These are phyloP conservation scores for Ophiodon elongatus DNA, from an alignment of 2,113 vertebrate genomes.

Conservation along the genomic window DNA sequence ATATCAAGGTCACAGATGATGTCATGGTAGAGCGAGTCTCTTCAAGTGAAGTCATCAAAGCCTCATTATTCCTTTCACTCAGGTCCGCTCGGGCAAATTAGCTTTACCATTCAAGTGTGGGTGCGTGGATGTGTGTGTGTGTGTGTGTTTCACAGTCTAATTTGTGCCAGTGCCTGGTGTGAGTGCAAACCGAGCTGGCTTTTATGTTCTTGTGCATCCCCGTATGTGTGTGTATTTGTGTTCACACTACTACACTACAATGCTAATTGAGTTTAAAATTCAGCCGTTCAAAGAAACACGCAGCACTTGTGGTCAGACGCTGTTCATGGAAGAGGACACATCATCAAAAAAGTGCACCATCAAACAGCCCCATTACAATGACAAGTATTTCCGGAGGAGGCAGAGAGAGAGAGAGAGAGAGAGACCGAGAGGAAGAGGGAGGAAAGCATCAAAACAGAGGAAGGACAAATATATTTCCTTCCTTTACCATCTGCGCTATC, in stretches of 20 bases:
- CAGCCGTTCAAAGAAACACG: conserved; percentile 59
- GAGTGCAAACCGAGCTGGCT: background rate
- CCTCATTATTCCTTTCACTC: conserved; percentile 75
- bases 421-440: background rate
- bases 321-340: conserved; percentile 35
- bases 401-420: background rate
- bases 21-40: conserved; percentile 45
- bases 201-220: conserved; percentile 6
- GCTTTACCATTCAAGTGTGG: conserved; percentile 54
- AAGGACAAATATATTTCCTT: background rate
- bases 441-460: conserved; percentile 6
- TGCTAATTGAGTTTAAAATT: conserved; percentile 70
- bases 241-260: background rate
- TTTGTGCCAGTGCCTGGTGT: conserved; percentile 24
- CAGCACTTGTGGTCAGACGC: conserved; percentile 42
- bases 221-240: conserved; percentile 14
- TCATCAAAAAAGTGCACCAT: conserved; percentile 54
- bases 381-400: conserved; percentile 1
- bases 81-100: conserved; percentile 60
- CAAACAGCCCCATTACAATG: conserved; percentile 57
- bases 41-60: conserved; percentile 74
- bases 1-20: conserved; percentile 58
- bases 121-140: conserved; percentile 3
- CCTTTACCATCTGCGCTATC: background rate
- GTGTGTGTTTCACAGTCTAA: conserved; percentile 36